Base-by-base conservation (phyloP, 2,888 invertebrate species). In the Ametastegia equiseti region DNA sequence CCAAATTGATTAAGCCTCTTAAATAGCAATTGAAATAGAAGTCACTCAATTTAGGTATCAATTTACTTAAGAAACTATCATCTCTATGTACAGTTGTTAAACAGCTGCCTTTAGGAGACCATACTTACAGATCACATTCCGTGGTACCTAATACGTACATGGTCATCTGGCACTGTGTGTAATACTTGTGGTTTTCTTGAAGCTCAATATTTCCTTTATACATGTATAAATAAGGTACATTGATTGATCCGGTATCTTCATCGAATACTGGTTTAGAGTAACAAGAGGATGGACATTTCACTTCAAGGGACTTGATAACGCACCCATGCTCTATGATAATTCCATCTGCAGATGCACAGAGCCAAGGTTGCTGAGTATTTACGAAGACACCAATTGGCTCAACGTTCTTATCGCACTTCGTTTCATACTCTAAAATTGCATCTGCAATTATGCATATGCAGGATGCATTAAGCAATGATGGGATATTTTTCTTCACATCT, bases 101-200 rank as follows among this genome's bases (percentile, higher is more conserved):
- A 69, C 27, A 33, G 42, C 47, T 57, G 1, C 63, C 60, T 3
- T 19, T 15, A 27, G 83, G 84, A 69, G 84, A 79, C 60, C 81
- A 82, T n/a, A 84, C 67, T 73, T 80, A 84, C 15, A 84, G 42
- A 80, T 84, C 83, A 81, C 84, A 83, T 30, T 54, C 47, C 15
- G n/a, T 79, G 50, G 82, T 39, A 36, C 84, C 83, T 47, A 80
- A 77, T 73, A 83, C 50, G 30, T 84, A 83, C 77, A 83, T 77
- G 75, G 82, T 81, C 27, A 83, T 75, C 36, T 65, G 65, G 65
- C 27, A 30, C 9, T 65, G 36, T 6, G 65, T 65, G 19, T 65
- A 65, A 36, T 65, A 65, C 30, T 9, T 13, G 11, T 15, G 11
- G n/a, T 30, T 65, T 30, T 30, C n/a, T 30, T 73, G 73, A 6